A percentile compares a stretch with the other conserved stretches of the same genome.
Conservation (phyloP, 2,888 invertebrate species). For the Drosophila falleni region DNA sequence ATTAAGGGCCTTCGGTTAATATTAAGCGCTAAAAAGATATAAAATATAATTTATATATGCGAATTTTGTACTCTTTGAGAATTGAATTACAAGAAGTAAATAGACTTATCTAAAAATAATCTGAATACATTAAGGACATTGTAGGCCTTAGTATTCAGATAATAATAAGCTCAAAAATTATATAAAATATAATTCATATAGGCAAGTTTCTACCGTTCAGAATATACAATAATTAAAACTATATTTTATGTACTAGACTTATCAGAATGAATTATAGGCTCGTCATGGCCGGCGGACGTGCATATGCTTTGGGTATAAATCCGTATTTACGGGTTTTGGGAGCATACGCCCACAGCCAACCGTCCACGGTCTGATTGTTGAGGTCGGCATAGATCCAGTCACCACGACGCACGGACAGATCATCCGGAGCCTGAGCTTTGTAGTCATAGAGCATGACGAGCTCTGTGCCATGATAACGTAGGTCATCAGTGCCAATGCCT, state of each 20-base stretch:
- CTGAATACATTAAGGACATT: too few relatives aligned
- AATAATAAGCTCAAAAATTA: not conserved
- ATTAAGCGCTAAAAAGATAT: too few relatives aligned
- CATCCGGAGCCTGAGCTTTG: slow-evolving; percentile 97
- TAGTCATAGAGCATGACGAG: slow-evolving; percentile 98
- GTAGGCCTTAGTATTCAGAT: too few relatives aligned
- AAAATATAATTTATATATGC: too few relatives aligned
- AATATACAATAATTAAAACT: slow-evolving; percentile 33
- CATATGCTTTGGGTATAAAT: slow-evolving; percentile 97
- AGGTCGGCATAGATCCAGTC: slow-evolving; percentile 98
- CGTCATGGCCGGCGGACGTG: slow-evolving; percentile 96
- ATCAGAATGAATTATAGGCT: slow-evolving; percentile 84
- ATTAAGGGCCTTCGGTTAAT: not conserved
- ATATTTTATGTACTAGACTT: slow-evolving; percentile 1
- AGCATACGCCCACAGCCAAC: slow-evolving; percentile 98
- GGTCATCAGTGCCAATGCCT: slow-evolving; percentile 87
- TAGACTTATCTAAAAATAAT: too few relatives aligned
- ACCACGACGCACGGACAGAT: slow-evolving; percentile 94
- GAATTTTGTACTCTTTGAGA: slow-evolving; percentile 19
- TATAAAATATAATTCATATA: slow-evolving; percentile 4
- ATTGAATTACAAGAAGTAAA: slow-evolving; percentile 38
- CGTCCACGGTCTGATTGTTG: slow-evolving; percentile 96
- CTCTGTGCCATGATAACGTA: slow-evolving; percentile 94
- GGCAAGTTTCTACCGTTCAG: slow-evolving; percentile 19
- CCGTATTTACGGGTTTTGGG: slow-evolving; percentile 97